These are phyloP conservation scores for Eremobia ochroleuca DNA, from an alignment of 2,888 invertebrate species.

Conservation along the genomic window DNA sequence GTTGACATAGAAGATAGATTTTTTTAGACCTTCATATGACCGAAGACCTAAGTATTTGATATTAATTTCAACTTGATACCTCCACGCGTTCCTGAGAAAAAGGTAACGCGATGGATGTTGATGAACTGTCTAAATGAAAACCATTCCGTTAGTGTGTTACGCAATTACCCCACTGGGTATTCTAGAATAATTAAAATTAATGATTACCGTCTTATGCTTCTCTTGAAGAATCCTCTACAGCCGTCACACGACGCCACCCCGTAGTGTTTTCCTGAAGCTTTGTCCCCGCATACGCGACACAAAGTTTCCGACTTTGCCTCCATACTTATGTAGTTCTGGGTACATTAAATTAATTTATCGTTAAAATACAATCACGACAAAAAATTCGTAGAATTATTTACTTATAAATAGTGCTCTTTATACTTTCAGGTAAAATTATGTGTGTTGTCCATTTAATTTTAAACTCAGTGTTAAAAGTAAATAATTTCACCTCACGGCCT, in stretches of 20 bases:
- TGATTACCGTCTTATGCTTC: conserved; percentile 95
- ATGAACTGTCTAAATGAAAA: not conserved
- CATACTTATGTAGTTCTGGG: conserved; percentile 59
- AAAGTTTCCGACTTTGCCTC: conserved; percentile 90
- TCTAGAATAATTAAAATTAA: not conserved
- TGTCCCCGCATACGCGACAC: conserved; percentile 97
- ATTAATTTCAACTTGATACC: not conserved
- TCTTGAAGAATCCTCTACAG: conserved; percentile 98
- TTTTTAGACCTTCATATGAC: not conserved
- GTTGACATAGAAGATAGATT: not conserved
- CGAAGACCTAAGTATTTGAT: not conserved
- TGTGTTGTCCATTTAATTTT: not conserved
- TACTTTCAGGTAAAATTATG: not conserved
- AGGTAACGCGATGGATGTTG: not conserved
- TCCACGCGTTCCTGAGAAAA: not conserved
- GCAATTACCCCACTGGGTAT: not conserved
- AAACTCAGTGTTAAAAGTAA: too few species aligned
- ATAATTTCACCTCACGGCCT: not conserved
- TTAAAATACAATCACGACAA: too few species aligned
- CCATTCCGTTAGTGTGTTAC: not conserved
- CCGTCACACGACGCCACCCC: conserved; percentile 96
- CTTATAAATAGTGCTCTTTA: not conserved
- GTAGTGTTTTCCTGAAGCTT: conserved; percentile 95
- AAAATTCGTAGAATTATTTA: not conserved
- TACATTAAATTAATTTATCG: too few species aligned